Conservation (phyloP, 2,797 vertebrate genomes). For the Karalla daura region DNA sequence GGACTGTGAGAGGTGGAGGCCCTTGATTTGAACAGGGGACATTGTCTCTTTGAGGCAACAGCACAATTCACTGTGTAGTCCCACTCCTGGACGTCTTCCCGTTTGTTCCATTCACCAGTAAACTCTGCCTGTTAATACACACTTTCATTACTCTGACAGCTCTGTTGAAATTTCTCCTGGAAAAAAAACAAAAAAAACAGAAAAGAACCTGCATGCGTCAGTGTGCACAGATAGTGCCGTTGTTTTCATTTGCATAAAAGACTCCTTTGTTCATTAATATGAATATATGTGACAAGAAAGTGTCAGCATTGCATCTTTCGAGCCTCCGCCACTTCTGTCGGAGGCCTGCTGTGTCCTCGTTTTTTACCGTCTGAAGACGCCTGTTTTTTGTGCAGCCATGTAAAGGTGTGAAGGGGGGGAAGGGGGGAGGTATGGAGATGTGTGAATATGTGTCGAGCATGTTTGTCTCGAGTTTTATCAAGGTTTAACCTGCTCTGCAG, state of each 20-base stretch:
- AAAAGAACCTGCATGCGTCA: neutral
- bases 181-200: constrained; percentile 1
- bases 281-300: constrained; percentile 27
- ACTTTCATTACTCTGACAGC: constrained; percentile 8
- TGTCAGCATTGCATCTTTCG: constrained; percentile 16
- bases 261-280: constrained; percentile 23
- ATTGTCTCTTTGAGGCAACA: too few species aligned
- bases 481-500: constrained; percentile 42
- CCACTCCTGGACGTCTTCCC: neutral
- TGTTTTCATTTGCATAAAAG: neutral
- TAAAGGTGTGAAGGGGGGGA: constrained; percentile 34
- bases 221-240: neutral
- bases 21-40: too few species aligned
- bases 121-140: neutral
- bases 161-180: neutral
- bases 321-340: constrained; percentile 17
- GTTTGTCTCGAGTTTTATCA: constrained; percentile 34
- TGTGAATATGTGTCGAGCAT: constrained; percentile 37
- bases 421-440: neutral
- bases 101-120: too few species aligned
- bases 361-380: constrained; percentile 14
- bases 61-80: constrained; percentile 17
- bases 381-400: constrained; percentile 11
- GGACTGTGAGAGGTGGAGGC: too few species aligned
- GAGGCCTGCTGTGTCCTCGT: constrained; percentile 35